Evolutionary conservation across 2,888 invertebrate species (phyloP), one percentile per base, ranked within the genome.

Genomic region (Copidosoma aretas): DNA sequence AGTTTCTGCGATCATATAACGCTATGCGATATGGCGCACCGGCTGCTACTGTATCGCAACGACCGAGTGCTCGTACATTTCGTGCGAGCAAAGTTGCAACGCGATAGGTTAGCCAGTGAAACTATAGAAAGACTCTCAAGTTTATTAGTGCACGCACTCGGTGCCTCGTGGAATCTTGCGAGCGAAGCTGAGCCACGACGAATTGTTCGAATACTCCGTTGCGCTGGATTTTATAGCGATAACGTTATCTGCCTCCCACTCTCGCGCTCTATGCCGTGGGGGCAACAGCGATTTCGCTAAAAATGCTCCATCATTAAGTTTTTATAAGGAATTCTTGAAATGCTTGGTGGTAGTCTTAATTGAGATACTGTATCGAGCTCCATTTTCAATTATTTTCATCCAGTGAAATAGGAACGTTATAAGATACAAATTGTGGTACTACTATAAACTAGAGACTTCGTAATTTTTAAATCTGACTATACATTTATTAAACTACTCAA

Each of bases 1-100:
- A 61, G 62, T 67, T 67, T 32, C 66, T 39, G 21, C 53, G 63
- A 63, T 68, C 68, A 59, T 64, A 60, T 64, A 60, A 53, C 68
- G 43, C 62, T 25, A 67, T 67, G 62, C 51, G 57, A 67, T 22
- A 22, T 17, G 24, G 43, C 24, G 39, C 15, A 22, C 25, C n/a
- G 24, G 59, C 51, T 54, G 52, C 60, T 60, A 61, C 71, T 62
- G 66, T 58, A 32, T 32, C 8, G 25, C 46, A 59, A 43, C 54
- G 41, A 67, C 73, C 60, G 65, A 66, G 72, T 71, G 66, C 21
- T 52, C 52, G 19, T 49, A 19, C 14, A n/a, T 41, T 22, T 62
- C 67, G 53, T 64, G 58, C 1, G 43, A 41, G 46, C 63, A 41
- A 68, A 68, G 68, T 68, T 68, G 51, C 43, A 62, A 66, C 17